Conservation (phyloP, 2,113 vertebrate genomes). For the Glaucomys volans region DNA sequence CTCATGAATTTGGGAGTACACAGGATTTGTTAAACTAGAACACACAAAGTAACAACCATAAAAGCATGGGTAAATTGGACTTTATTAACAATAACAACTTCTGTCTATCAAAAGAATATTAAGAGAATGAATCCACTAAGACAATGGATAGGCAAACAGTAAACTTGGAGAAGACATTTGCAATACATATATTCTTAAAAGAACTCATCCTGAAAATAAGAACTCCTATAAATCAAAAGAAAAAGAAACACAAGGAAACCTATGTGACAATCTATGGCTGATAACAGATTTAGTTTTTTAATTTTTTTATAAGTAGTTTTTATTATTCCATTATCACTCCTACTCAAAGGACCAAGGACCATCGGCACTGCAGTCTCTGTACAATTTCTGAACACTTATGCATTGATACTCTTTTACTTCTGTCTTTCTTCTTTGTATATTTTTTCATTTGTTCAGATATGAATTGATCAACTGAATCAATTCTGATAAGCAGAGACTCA, state of each 20-base stretch:
- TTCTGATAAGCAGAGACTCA: not conserved
- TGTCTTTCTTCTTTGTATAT: not conserved
- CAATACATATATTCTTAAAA: not conserved
- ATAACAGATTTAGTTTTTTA: not conserved
- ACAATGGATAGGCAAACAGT: not conserved
- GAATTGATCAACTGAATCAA: no score
- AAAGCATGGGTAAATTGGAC: not conserved
- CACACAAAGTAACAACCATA: not conserved
- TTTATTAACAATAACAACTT: conserved; percentile 1
- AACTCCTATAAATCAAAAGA: not conserved
- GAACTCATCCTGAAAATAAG: not conserved
- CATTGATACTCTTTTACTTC: not conserved
- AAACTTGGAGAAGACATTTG: not conserved
- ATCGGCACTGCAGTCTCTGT: not conserved
- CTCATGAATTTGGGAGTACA: not conserved
- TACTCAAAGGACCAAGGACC: not conserved
- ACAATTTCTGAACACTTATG: not conserved
- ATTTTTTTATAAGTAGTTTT: not conserved
- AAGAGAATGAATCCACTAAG: not conserved
- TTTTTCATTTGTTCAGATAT: not conserved
- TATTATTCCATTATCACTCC: not conserved
- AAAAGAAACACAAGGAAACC: not conserved
- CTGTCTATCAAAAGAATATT: not conserved
- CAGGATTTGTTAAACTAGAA: not conserved
- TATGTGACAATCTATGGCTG: not conserved